phyloP scores from a whole-genome alignment of 2,113 vertebrate genomes.

The Chlamydotis undulata region DNA sequence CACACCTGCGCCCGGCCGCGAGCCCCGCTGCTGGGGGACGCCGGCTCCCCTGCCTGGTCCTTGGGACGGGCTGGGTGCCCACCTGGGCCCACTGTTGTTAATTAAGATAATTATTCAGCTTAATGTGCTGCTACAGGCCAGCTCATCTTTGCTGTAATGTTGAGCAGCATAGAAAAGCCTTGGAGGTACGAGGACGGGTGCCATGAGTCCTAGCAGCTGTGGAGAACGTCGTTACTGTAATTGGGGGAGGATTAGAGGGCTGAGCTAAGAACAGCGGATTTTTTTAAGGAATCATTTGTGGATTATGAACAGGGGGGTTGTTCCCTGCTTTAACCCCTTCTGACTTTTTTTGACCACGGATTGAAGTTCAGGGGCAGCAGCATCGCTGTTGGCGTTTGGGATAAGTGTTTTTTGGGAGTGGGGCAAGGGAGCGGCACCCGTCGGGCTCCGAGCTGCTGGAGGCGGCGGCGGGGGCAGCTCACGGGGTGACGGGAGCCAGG shows the following conservation, averaged over 20 bases:
- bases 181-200: background rate
- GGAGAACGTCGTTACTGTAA: background rate
- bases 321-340: background rate
- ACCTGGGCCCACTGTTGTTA: background rate
- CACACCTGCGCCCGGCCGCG: accelerated
- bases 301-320: background rate
- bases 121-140: background rate
- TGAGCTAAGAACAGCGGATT: background rate
- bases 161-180: background rate
- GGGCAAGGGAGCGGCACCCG: accelerated
- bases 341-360: background rate
- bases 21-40: background rate
- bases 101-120: conserved; percentile 27
- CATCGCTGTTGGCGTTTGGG: background rate
- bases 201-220: background rate
- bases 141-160: background rate
- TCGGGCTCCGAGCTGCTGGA: background rate
- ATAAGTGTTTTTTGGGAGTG: background rate
- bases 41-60: background rate
- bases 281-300: background rate
- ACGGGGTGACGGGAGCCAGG: background rate
- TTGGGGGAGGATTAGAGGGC: conserved; percentile 12
- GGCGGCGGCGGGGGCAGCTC: background rate
- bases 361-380: background rate
- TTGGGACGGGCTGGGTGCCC: background rate